Evolutionary conservation across 2,797 vertebrate genomes (phyloP).

Genomic region (Microcaecilia unicolor): DNA sequence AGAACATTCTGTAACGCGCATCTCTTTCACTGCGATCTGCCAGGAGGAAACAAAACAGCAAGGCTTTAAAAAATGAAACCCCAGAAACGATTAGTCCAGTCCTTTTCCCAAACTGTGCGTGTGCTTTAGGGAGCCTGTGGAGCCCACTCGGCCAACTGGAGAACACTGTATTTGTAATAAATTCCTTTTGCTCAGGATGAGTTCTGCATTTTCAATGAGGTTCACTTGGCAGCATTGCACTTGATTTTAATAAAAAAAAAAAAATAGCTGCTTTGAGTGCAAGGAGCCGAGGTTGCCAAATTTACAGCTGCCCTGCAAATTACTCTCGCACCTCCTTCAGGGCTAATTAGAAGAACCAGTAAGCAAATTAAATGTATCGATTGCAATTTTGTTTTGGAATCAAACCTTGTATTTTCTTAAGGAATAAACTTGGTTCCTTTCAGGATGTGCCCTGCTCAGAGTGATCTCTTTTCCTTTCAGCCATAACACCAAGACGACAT

Average conservation of each 20-base stretch:
- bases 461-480: conserved; percentile 79
- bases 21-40: no score
- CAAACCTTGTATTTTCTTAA: conserved; percentile 39
- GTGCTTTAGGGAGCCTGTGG: conserved; percentile 36
- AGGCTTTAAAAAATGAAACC: conserved; percentile 30
- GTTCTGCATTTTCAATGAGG: conserved; percentile 76
- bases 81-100: no score
- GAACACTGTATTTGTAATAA: conserved; percentile 67
- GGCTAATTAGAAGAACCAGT: conserved; percentile 80
- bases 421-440: conserved; percentile 66
- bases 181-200: conserved; percentile 69
- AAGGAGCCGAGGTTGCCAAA: conserved; percentile 69
- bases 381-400: conserved; percentile 76
- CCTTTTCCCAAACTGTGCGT: conserved; percentile 39
- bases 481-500: conserved; percentile 99
- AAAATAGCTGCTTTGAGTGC: conserved; percentile 71
- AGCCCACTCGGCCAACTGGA: conserved; percentile 49
- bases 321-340: conserved; percentile 69
- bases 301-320: conserved; percentile 77
- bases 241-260: conserved; percentile 78
- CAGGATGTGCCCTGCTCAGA: conserved; percentile 66
- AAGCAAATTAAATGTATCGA: conserved; percentile 92
- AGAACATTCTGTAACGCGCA: conserved; percentile 30
- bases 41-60: conserved; percentile 36
- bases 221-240: conserved; percentile 68